Conservation (phyloP, 2,888 invertebrate genomes). For the Eulithis testata region DNA sequence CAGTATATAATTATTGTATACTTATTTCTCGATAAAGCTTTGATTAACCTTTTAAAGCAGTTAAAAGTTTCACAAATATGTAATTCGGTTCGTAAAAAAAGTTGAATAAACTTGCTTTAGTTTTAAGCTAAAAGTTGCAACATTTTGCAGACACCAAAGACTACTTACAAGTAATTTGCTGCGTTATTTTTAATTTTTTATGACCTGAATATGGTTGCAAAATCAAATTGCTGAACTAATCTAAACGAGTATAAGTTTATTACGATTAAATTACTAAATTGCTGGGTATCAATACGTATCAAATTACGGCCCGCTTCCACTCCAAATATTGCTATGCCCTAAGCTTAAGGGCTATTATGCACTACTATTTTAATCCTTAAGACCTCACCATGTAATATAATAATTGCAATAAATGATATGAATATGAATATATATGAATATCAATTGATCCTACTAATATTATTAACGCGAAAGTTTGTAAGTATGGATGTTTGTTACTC, state of each 20-base stretch:
- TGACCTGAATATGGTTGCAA: conserved; percentile 22
- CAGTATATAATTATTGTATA: no score
- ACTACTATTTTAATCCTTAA: no score
- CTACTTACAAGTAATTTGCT: neutral
- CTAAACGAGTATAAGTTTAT: conserved; percentile 10
- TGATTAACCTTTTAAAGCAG: neutral
- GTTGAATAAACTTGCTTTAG: conserved; percentile 5
- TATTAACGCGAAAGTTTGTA: no score
- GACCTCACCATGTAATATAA: no score
- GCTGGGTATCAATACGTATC: neutral
- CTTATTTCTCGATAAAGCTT: no score
- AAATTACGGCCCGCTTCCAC: no score
- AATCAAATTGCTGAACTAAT: conserved; percentile 32
- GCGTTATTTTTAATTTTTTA: conserved; percentile 10
- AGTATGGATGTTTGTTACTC: no score
- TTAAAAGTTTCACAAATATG: neutral
- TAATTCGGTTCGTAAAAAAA: neutral
- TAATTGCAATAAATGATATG: no score
- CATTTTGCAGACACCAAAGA: conserved; percentile 8
- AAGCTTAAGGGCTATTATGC: no score
- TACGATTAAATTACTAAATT: conserved; percentile 12
- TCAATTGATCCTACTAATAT: no score
- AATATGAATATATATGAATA: no score
- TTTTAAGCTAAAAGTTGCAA: conserved; percentile 11
- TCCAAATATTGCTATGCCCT: no score